Evolutionary conservation across 2,888 invertebrate genomes (phyloP).

Genomic region (Plagodis dolabraria): DNA sequence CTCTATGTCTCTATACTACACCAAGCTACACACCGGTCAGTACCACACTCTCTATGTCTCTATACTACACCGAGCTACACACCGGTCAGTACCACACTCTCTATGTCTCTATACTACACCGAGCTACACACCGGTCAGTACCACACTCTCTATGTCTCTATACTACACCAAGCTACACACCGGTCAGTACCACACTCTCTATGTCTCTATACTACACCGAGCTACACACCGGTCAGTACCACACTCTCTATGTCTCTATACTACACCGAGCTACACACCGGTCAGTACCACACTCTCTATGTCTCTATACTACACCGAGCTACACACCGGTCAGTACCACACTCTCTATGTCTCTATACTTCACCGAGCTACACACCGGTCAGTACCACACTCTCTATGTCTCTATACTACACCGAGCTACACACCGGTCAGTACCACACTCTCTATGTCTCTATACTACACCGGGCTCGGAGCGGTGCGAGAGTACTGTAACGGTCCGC

Average conservation of each 20-base stretch:
- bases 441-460: not conserved
- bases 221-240: conserved; percentile 30
- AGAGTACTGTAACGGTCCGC: no score
- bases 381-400: conserved; percentile 1
- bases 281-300: conserved; percentile 8
- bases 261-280: conserved; percentile 85
- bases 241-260: not conserved
- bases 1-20: conserved; percentile 84
- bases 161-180: conserved; percentile 86
- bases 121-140: conserved; percentile 33
- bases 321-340: conserved; percentile 28
- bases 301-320: conserved; percentile 87
- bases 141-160: not conserved
- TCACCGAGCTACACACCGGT: conserved; percentile 60
- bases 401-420: conserved; percentile 87
- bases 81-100: conserved; percentile 18
- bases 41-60: not conserved
- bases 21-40: conserved; percentile 57
- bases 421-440: conserved; percentile 24
- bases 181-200: conserved; percentile 10
- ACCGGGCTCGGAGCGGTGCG: no score
- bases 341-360: not conserved
- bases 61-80: conserved; percentile 87
- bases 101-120: conserved; percentile 87
- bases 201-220: conserved; percentile 87